Conservation (phyloP, 2,113 vertebrate genomes). For the Felis chaus region DNA sequence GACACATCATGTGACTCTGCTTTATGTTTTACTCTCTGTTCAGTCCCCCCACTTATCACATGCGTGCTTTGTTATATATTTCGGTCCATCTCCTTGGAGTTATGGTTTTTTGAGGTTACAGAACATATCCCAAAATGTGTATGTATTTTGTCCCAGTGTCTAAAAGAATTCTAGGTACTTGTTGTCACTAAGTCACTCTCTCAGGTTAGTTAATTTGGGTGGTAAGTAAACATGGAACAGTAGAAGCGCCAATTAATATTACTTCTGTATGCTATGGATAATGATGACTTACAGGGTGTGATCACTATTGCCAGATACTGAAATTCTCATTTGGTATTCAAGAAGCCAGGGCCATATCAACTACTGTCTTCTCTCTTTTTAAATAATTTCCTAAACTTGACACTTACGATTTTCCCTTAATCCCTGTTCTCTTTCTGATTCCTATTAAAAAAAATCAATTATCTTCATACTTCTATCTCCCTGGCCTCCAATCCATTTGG, state of each 20-base stretch:
- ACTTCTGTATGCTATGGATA: neutral
- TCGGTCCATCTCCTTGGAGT: neutral
- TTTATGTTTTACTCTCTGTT: neutral
- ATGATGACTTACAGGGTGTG: neutral
- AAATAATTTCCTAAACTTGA: neutral
- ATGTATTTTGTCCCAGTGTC: neutral
- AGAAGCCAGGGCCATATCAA: neutral
- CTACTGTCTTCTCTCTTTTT: neutral
- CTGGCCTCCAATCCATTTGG: neutral
- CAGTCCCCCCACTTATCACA: neutral
- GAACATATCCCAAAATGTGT: neutral
- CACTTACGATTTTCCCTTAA: neutral
- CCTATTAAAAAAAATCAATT: neutral
- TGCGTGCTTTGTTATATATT: neutral
- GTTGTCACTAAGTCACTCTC: neutral
- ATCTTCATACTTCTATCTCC: neutral
- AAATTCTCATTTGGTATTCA: neutral
- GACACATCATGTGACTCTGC: neutral
- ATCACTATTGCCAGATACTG: neutral
- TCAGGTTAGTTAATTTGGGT: neutral
- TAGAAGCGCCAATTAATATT: too few relatives aligned
- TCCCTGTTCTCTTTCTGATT: neutral
- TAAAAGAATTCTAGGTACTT: neutral
- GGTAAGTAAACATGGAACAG: neutral
- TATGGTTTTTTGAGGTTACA: neutral